These are phyloP conservation scores for Anguilla rostrata DNA, from an alignment of 2,113 vertebrate species.

Conservation along the genomic window DNA sequence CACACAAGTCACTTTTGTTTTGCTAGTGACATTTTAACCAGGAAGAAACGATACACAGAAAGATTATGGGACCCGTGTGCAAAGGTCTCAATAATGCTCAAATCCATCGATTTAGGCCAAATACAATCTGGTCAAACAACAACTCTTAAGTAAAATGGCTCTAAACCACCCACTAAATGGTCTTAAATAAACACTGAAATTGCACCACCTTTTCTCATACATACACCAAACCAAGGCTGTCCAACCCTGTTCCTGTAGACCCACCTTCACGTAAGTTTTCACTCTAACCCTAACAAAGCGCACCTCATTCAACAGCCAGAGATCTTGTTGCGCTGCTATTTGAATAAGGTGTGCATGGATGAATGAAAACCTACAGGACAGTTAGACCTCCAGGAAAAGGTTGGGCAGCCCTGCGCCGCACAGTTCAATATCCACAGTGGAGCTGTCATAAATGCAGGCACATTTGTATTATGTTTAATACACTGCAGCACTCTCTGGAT, in stretches of 20 bases:
- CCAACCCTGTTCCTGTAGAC: too few relatives aligned
- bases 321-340: too few relatives aligned
- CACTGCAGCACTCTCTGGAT: background rate
- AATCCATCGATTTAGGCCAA: background rate
- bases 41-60: background rate
- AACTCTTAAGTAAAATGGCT: background rate
- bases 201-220: background rate
- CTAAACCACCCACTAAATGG: background rate
- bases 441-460: background rate
- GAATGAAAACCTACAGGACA: too few relatives aligned
- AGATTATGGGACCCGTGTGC: background rate
- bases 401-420: too few relatives aligned
- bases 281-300: too few relatives aligned
- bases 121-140: background rate
- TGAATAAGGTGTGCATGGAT: too few relatives aligned
- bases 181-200: background rate
- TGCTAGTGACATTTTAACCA: background rate
- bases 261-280: too few relatives aligned
- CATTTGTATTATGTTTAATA: background rate
- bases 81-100: background rate
- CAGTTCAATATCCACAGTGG: too few relatives aligned
- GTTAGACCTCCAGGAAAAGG: too few relatives aligned
- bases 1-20: background rate
- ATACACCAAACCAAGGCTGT: too few relatives aligned
- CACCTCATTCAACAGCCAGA: too few relatives aligned